These are phyloP conservation scores for Empis livida DNA, from an alignment of 2,888 invertebrate genomes.

Conservation along the genomic window DNA sequence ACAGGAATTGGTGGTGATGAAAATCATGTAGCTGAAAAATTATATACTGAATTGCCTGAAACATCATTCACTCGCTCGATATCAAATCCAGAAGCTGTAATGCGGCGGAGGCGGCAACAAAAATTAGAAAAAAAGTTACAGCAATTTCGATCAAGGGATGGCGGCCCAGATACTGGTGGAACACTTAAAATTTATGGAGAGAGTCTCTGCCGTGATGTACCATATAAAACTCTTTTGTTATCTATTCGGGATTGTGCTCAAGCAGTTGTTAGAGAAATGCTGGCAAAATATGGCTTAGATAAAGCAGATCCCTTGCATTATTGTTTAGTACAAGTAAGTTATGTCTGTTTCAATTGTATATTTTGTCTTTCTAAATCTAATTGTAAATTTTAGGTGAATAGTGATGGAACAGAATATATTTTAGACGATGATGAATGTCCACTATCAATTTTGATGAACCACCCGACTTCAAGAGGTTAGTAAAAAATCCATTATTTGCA, in stretches of 20 bases:
- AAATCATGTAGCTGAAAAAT: slow-evolving; percentile 74
- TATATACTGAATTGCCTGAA: slow-evolving; percentile 93
- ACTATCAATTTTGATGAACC: slow-evolving; percentile 83
- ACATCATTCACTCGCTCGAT: slow-evolving; percentile 98
- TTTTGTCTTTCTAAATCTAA: background rate
- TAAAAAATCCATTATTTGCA: no score
- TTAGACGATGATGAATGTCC: slow-evolving; percentile 97
- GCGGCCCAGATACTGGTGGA: slow-evolving; percentile 86
- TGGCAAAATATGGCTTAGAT: slow-evolving; percentile 91
- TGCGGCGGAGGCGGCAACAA: slow-evolving; percentile 91
- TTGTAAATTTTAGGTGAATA: slow-evolving; percentile 40
- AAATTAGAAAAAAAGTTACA: slow-evolving; percentile 93
- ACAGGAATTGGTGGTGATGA: slow-evolving; percentile 41
- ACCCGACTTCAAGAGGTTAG: slow-evolving; percentile 75
- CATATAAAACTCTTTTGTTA: slow-evolving; percentile 92
- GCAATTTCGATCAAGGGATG: slow-evolving; percentile 89
- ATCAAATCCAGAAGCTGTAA: slow-evolving; percentile 99
- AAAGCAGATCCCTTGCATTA: slow-evolving; percentile 82
- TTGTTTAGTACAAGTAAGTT: slow-evolving; percentile 81
- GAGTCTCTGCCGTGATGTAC: slow-evolving; percentile 89
- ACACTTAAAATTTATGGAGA: slow-evolving; percentile 93
- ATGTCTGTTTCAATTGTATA: background rate
- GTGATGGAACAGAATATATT: slow-evolving; percentile 72
- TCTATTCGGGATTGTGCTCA: slow-evolving; percentile 88
- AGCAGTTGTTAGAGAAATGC: slow-evolving; percentile 87